Evolutionary conservation across 2,113 vertebrate genomes (phyloP).

Genomic region (Dascyllus trimaculatus): DNA sequence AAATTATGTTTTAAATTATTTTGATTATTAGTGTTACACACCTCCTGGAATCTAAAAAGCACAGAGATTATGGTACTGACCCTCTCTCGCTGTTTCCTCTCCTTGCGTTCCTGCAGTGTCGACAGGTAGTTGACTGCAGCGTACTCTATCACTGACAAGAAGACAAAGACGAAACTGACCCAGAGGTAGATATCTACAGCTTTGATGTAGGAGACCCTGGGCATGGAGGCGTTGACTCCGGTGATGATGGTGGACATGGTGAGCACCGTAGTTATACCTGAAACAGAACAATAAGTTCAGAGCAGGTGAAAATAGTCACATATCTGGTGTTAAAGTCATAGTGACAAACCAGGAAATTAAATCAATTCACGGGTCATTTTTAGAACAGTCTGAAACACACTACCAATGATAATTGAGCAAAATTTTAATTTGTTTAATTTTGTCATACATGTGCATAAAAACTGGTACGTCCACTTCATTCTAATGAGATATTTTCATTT

Average conservation of each 20-base stretch:
- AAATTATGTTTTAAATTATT: too few species aligned
- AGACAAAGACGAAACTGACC: constrained; percentile 97
- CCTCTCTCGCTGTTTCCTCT: constrained; percentile 74
- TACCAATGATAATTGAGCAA: too few species aligned
- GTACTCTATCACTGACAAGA: constrained; percentile 94
- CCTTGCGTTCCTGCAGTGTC: constrained; percentile 80
- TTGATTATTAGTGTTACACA: too few species aligned
- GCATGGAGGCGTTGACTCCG: constrained; percentile 95
- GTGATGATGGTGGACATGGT: constrained; percentile 89
- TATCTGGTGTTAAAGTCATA: too few species aligned
- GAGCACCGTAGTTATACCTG: constrained; percentile 86
- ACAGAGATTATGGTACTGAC: constrained; percentile 35
- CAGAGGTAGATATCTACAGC: constrained; percentile 95
- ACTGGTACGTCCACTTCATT: too few species aligned
- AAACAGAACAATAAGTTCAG: background rate
- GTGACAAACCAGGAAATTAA: too few species aligned
- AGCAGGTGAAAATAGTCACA: too few species aligned
- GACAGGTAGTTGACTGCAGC: constrained; percentile 88
- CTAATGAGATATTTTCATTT: too few species aligned
- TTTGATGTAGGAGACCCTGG: constrained; percentile 94
- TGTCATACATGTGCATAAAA: too few species aligned
- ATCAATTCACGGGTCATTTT: too few species aligned
- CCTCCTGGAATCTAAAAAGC: background rate
- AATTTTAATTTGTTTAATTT: too few species aligned
- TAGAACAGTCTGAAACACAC: too few species aligned